Evolutionary conservation across 2,888 invertebrate species (phyloP), one percentile per base, ranked within the genome.

Genomic region (Oscheius sp.): DNA sequence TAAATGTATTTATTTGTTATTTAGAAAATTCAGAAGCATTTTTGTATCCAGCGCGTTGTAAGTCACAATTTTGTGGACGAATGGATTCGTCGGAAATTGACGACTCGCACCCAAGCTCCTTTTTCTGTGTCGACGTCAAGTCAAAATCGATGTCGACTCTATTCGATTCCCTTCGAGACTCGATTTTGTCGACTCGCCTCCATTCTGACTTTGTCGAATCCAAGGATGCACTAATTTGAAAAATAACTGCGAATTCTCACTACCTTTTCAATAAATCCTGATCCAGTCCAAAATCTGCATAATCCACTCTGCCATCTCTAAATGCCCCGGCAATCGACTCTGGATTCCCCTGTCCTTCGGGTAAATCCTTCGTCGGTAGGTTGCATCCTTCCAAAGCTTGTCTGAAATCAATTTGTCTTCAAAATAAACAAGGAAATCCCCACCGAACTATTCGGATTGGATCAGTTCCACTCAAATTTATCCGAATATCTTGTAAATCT

Each of bases 381-480:
- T 85, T 78, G 68, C 87, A 85, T 53, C 78, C 79, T 72, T 84
- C 82, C 25, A 87, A 74, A 0, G 87, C 87, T 21, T 77, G 78
- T 72, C 85, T 85, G 73, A 56, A 78, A 69, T 66, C 27, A 25
- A 56, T 45, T 35, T 16, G 46, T 59, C 5, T 43, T 63, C 13
- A 41, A 58, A 12, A 29, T 43, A 74, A 70, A 16, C 16, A 25
- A 56, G 21, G 49, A 59, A 58, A n/a, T 35, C 23, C 25, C 25
- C 63, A 86, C 86, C 80, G 79, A 41, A 86, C 83, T 63, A 87
- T 85, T 59, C 76, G 76, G 2, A 74, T 69, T 1, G 86, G 86
- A 73, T 87, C 87, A n/a, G 78, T 79, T 12, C 87, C 87, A 23
- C 79, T 73, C n/a, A 87, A 74, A 27, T 77, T 75, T 64, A 87